These are phyloP conservation scores for Gasterosteus nipponicus DNA, from an alignment of 2,113 vertebrate species.

Conservation along the genomic window DNA sequence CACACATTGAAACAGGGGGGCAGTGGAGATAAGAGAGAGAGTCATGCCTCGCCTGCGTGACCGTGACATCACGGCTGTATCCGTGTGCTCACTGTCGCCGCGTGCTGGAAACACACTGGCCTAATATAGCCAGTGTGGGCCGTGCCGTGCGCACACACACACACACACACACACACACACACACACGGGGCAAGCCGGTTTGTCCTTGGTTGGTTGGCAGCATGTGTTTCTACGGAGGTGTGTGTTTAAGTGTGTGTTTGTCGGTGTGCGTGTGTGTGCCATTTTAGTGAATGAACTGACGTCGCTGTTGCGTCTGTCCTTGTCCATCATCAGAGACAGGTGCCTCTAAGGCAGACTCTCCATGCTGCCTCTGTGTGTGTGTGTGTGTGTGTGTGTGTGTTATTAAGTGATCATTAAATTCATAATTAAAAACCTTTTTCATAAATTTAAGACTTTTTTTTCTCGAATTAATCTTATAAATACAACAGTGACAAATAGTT, in stretches of 20 bases:
- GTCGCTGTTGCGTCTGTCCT: conserved; percentile 63
- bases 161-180: background rate
- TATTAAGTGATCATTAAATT: background rate
- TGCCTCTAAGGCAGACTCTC: conserved; percentile 20
- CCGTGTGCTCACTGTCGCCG: conserved; percentile 33
- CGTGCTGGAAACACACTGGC: conserved; percentile 43
- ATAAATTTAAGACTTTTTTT: background rate
- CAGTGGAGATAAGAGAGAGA: conserved; percentile 66
- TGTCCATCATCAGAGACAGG: conserved; percentile 61
- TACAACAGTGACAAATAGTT: background rate
- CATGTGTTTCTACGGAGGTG: background rate
- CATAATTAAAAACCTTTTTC: background rate
- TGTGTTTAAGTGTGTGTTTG: background rate
- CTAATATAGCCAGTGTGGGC: conserved; percentile 75
- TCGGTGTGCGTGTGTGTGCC: background rate
- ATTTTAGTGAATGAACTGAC: conserved; percentile 56
- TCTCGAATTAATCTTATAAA: background rate
- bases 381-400: conserved; percentile 11
- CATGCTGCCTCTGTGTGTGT: conserved; percentile 9
- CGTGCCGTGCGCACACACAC: conserved; percentile 22
- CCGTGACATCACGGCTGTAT: conserved; percentile 70
- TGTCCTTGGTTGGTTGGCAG: conserved; percentile 30
- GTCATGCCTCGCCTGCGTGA: conserved; percentile 75
- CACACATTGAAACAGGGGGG: background rate
- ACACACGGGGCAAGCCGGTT: background rate